Percentiles rank a stretch among this genome's conserved stretches.
Conservation (phyloP, 2,797 vertebrate species). For the Enteromius unitaeniatus region DNA sequence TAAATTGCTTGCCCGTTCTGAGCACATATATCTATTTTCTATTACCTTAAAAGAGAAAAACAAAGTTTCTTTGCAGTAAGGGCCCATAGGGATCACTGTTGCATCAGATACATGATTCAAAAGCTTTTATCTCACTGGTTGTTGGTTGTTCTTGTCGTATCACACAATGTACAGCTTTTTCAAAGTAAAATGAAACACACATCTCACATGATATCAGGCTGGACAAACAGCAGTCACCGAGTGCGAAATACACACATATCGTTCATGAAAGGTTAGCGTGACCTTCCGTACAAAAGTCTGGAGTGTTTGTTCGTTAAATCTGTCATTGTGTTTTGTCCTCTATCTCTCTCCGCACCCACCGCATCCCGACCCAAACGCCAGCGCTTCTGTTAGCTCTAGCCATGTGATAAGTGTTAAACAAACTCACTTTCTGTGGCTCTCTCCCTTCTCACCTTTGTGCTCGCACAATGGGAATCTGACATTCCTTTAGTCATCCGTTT, state of each 20-base stretch:
- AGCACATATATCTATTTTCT: neutral
- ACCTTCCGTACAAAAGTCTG: constrained; percentile 63
- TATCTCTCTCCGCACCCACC: constrained; percentile 49
- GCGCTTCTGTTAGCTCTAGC: constrained; percentile 73
- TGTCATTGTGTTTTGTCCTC: constrained; percentile 43
- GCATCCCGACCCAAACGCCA: constrained; percentile 69
- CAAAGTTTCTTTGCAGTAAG: neutral
- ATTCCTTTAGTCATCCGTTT: constrained; percentile 67
- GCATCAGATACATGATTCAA: neutral
- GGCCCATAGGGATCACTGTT: neutral
- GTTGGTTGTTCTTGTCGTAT: constrained; percentile 11
- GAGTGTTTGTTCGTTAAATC: constrained; percentile 63
- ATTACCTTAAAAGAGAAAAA: neutral
- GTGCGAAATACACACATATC: neutral
- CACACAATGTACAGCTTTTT: neutral
- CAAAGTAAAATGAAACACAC: constrained; percentile 15
- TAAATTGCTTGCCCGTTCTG: too few relatives aligned
- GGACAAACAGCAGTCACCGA: neutral
- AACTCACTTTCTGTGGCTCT: constrained; percentile 65
- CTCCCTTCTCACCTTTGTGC: constrained; percentile 65
- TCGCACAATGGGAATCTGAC: constrained; percentile 63
- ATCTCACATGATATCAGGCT: constrained; percentile 8
- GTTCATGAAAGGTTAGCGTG: constrained; percentile 36
- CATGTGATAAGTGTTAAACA: constrained; percentile 70
- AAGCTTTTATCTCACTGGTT: constrained; percentile 40